Conservation (phyloP, 2,888 invertebrate genomes). For the Andrena fulva region DNA sequence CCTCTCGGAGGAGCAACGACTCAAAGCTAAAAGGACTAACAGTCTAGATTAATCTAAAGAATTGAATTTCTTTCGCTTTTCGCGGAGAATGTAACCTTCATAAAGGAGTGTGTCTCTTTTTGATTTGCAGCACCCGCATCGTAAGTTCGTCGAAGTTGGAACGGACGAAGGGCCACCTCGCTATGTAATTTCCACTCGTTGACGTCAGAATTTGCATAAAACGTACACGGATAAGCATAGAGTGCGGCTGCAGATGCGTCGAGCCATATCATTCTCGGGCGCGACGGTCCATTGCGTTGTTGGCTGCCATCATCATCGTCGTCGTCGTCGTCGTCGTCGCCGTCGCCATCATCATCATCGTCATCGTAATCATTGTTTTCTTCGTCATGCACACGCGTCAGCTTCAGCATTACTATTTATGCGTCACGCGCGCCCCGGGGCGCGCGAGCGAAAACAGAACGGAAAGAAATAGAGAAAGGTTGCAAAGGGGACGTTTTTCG, state of each 20-base stretch:
- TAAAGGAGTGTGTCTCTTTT: conserved; percentile 6
- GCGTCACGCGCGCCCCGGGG: conserved; percentile 38
- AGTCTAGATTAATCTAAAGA: conserved; percentile 1
- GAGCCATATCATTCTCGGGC: conserved; percentile 24
- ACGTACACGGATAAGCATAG: conserved; percentile 48
- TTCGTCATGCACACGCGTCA: conserved; percentile 38
- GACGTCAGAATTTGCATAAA: conserved; percentile 64
- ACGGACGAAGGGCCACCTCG: conserved; percentile 53
- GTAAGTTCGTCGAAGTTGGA: conserved; percentile 74
- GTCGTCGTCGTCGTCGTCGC: conserved; percentile 40
- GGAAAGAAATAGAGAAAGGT: not conserved
- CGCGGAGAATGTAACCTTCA: not conserved
- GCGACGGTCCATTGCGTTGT: conserved; percentile 42
- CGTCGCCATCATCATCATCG: conserved; percentile 31
- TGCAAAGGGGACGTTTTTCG: conserved; percentile 26
- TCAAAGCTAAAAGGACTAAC: conserved; percentile 30
- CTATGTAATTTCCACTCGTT: conserved; percentile 64
- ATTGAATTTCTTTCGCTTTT: not conserved
- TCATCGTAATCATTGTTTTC: conserved; percentile 49
- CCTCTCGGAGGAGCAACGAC: not conserved
- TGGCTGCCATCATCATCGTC: conserved; percentile 43
- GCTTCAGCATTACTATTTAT: conserved; percentile 30
- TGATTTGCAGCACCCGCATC: conserved; percentile 78
- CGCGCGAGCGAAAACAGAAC: conserved; percentile 18
- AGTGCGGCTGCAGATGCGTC: conserved; percentile 34